phyloP scores from a whole-genome alignment of 2,797 vertebrate species.

The Acipenser transmontanus region DNA sequence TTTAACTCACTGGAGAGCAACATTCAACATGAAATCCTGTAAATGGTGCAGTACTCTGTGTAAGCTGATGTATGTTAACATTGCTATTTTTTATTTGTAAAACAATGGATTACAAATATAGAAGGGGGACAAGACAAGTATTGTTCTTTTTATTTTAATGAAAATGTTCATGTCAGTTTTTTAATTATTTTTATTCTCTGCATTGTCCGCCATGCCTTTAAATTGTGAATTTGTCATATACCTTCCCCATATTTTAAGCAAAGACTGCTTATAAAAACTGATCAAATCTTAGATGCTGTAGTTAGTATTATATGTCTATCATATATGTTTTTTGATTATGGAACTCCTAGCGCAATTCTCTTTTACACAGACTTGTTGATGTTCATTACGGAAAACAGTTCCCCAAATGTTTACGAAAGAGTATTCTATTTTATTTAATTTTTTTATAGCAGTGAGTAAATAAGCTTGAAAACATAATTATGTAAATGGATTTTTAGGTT shows the following conservation, averaged over 20 bases:
- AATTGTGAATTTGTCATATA: no score
- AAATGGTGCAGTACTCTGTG: background rate
- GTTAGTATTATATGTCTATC: no score
- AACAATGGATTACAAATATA: background rate
- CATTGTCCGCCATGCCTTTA: background rate
- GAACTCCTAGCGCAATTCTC: no score
- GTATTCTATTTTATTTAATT: slow-evolving; percentile 43
- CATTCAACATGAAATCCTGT: slow-evolving; percentile 8
- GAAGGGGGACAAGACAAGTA: background rate
- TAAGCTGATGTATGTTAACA: slow-evolving; percentile 23
- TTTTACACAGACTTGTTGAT: no score
- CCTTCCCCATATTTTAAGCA: no score
- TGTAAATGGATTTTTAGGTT: slow-evolving; percentile 34
- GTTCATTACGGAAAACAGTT: slow-evolving; percentile 6
- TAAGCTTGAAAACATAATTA: slow-evolving; percentile 46
- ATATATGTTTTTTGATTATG: no score
- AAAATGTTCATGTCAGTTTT: slow-evolving; percentile 4
- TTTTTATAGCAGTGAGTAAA: slow-evolving; percentile 49
- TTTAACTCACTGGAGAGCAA: slow-evolving; percentile 27
- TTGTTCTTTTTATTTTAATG: slow-evolving; percentile 6
- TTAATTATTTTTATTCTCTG: slow-evolving; percentile 8
- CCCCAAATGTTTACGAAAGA: slow-evolving; percentile 34
- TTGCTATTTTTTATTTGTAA: slow-evolving; percentile 31
- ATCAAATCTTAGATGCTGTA: no score
- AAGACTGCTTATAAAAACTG: no score